Evolutionary conservation across 2,797 vertebrate genomes (phyloP).

Genomic region (Lepus oiostolus): DNA sequence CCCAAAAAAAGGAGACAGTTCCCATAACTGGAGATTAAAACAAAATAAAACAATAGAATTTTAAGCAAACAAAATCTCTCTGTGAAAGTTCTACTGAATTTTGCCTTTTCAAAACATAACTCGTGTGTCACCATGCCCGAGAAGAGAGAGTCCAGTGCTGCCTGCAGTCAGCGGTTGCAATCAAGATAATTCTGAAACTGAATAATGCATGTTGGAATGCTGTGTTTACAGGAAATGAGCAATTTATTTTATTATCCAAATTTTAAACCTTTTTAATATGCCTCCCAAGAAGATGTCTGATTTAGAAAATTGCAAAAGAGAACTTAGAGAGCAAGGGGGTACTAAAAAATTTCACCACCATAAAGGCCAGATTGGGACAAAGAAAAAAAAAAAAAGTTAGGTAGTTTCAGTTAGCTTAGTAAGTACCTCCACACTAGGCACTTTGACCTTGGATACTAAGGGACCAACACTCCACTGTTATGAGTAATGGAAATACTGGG

Average conservation of each 20-base stretch:
- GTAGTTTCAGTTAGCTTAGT: not conserved
- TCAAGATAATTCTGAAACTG: slow-evolving; percentile 72
- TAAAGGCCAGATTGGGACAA: not conserved
- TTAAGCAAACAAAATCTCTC: slow-evolving; percentile 53
- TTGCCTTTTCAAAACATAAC: not conserved
- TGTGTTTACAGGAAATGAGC: slow-evolving; percentile 86
- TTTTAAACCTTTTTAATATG: slow-evolving; percentile 82
- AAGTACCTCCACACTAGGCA: not conserved
- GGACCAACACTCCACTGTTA: not conserved
- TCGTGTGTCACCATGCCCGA: not conserved
- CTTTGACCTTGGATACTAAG: not conserved
- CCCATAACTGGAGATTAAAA: slow-evolving; percentile 30
- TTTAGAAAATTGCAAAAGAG: slow-evolving; percentile 81
- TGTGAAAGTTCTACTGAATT: slow-evolving; percentile 5
- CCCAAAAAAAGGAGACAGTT: not conserved
- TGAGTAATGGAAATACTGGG: not conserved
- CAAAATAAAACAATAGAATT: slow-evolving; percentile 39
- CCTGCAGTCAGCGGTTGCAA: slow-evolving; percentile 67
- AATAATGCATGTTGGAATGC: slow-evolving; percentile 75
- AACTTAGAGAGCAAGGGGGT: slow-evolving; percentile 54
- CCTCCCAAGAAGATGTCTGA: slow-evolving; percentile 84
- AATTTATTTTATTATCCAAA: slow-evolving; percentile 86
- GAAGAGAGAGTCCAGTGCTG: not conserved
- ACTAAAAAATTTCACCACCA: slow-evolving; percentile 57
- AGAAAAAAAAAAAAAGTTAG: not conserved